Conservation (phyloP, 2,888 invertebrate genomes). For the Scelioninae gen. 1 region DNA sequence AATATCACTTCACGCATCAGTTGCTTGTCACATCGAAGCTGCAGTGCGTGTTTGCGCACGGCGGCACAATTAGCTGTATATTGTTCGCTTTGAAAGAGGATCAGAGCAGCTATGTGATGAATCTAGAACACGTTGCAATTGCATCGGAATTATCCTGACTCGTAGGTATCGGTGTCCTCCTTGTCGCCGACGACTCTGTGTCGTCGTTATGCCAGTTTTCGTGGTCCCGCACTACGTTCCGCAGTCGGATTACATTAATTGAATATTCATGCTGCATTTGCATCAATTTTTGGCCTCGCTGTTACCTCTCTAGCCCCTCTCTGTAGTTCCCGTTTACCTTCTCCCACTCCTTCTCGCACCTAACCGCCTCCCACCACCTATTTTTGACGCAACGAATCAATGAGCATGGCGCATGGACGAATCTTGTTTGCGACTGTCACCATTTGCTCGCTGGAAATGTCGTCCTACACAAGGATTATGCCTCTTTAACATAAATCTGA, state of each 20-base stretch:
- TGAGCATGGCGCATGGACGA: slow-evolving; percentile 44
- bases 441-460: slow-evolving; percentile 72
- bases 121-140: slow-evolving; percentile 57
- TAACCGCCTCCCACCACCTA: too few species aligned
- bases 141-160: slow-evolving; percentile 56
- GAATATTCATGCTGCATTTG: slow-evolving; percentile 80
- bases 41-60: slow-evolving; percentile 39
- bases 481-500: slow-evolving; percentile 75
- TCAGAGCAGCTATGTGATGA: slow-evolving; percentile 59
- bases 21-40: slow-evolving; percentile 34
- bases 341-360: too few species aligned
- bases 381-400: slow-evolving; percentile 55
- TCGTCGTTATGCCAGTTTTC: slow-evolving; percentile 68
- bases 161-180: slow-evolving; percentile 37
- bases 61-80: slow-evolving; percentile 69
- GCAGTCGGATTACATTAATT: slow-evolving; percentile 77
- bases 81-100: slow-evolving; percentile 66
- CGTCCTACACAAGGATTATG: slow-evolving; percentile 72
- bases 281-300: slow-evolving; percentile 76
- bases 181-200: slow-evolving; percentile 55
- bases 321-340: too few species aligned
- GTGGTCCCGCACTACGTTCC: slow-evolving; percentile 63
- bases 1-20: slow-evolving; percentile 31
- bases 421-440: slow-evolving; percentile 71
- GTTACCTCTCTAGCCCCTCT: slow-evolving; percentile 27